Evolutionary conservation across 2,888 invertebrate genomes (phyloP), one percentile per base, ranked within the genome.

Genomic region (Drosophila prolongata): DNA sequence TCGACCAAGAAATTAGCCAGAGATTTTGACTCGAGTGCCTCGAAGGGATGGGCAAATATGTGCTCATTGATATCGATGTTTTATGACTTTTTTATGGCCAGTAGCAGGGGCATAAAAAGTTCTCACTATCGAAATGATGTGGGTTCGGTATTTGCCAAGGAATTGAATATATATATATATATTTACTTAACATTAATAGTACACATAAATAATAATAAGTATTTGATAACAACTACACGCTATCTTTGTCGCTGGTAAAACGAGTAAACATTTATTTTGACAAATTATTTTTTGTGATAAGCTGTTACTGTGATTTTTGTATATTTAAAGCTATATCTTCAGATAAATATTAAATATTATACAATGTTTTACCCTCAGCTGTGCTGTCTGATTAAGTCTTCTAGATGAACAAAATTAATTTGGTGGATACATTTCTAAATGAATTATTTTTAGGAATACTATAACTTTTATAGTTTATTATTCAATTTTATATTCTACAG

Each of bases 11-110:
- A 70, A 67, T 67, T 67, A 70, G 66, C 70, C 71, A 38, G 47
- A 70, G 70, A 67, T 67, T 67, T 69, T 19, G 56, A 42, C 27
- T 40, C 11, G 53, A 65, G 64, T 52, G 43, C 40, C 35, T 62
- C 34, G 55, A 30, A 62, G 66, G 62, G 42, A 64, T 43, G 62
- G 44, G 30, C 62, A 65, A 64, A 64, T 68, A 47, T 66, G 70
- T 69, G 66, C 66, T 66, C 66, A 69, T 66, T 66, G 66, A 66
- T 66, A 66, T 66, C 66, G 66, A 69, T 69, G 66, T 66, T 66
- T 66, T 66, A 66, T 66, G 70, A 47, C 69, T 69, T 55, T 37
- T 66, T 66, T 66, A 66, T 66, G 57, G 46, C 70, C 57, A 35
- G 56, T 56, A 24, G 40, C 40, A n/a, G 13, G 46, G 46, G 40